These are phyloP conservation scores for Thunnus albacares DNA, from an alignment of 2,797 vertebrate genomes.

Conservation along the genomic window DNA sequence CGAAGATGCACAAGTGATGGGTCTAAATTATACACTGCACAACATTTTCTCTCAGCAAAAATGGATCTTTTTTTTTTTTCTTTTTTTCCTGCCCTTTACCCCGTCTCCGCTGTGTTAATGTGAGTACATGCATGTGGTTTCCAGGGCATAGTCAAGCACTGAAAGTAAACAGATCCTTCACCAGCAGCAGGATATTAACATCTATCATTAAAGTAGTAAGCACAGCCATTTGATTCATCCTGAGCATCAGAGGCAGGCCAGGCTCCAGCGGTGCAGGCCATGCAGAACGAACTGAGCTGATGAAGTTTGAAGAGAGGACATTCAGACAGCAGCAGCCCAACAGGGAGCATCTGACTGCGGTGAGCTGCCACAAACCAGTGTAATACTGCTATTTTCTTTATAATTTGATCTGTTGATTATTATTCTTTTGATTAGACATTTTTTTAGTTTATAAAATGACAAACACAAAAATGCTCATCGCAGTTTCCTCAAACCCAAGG, in stretches of 20 bases:
- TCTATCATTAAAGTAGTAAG: slow-evolving; percentile 66
- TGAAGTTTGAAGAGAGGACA: slow-evolving; percentile 49
- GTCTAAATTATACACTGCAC: slow-evolving; percentile 58
- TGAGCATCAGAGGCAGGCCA: slow-evolving; percentile 36
- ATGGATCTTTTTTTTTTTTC: background rate
- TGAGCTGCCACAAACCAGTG: slow-evolving; percentile 2
- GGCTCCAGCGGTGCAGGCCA: slow-evolving; percentile 37
- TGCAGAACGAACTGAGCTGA: slow-evolving; percentile 44
- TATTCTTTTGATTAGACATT: background rate
- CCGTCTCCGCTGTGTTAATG: slow-evolving; percentile 30
- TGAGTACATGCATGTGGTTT: slow-evolving; percentile 19
- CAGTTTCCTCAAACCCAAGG: too few species aligned
- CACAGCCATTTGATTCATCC: slow-evolving; percentile 58
- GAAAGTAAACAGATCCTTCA: slow-evolving; percentile 69
- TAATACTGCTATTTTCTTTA: background rate
- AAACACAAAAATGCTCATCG: background rate
- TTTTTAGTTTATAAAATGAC: slow-evolving; percentile 2
- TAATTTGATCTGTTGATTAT: background rate
- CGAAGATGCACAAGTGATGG: slow-evolving; percentile 47
- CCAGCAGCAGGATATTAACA: slow-evolving; percentile 59
- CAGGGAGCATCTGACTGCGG: slow-evolving; percentile 21
- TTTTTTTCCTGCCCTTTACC: background rate
- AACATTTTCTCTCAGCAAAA: slow-evolving; percentile 27
- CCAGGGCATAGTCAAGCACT: slow-evolving; percentile 32
- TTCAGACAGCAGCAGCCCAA: slow-evolving; percentile 28